Base-by-base conservation (phyloP, 1,140 invertebrate species). In the Galleria mellonella region DNA sequence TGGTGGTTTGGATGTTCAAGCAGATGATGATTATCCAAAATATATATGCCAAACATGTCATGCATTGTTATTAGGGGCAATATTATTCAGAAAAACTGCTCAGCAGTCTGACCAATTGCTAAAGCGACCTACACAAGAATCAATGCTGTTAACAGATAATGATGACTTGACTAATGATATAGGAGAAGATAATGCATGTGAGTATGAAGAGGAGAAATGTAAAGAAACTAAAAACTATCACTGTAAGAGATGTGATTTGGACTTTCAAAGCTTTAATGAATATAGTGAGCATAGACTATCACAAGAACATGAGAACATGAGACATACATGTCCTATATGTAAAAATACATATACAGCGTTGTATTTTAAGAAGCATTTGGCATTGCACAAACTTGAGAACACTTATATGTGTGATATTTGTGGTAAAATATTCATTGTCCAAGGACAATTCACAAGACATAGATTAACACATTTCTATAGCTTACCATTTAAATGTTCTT, bases 381-480 rank as follows among this genome's bases (percentile, higher is more conserved):
- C 43, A 0, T 43, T 71, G 38, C 76, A 82, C 38, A 71, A 64
- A 39, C 35, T 47, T 10, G 62, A 68, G 5, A 46, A 51, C 15
- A 47, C 56, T 23, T 74, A 60, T 31, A 63, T 83, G 42, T 85
- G 78, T 64, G 79, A 85, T 57, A 64, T 85, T 33, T 85, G 82
- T 62, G 82, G 82, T 0, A 85, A 83, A 43, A 70, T 72, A 11
- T 83, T 85, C 50, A 51, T 58, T 13, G 39, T 73, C 1, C 62
- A 72, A 17, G 66, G 63, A 0, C 66, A 66, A 5, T 78, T 85
- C 33, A 52, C 62, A n/a, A 46, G 73, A 9, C 82, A 85, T 28
- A 45, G 75, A 41, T 23, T 69, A 0, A 83, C 68, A 29, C 82
- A 85, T 55, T 79, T 75, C 46, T 62, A 67, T 32, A 58, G 72